Evolutionary conservation across 2,797 vertebrate genomes (phyloP).

Genomic region (Myotis findleyi): DNA sequence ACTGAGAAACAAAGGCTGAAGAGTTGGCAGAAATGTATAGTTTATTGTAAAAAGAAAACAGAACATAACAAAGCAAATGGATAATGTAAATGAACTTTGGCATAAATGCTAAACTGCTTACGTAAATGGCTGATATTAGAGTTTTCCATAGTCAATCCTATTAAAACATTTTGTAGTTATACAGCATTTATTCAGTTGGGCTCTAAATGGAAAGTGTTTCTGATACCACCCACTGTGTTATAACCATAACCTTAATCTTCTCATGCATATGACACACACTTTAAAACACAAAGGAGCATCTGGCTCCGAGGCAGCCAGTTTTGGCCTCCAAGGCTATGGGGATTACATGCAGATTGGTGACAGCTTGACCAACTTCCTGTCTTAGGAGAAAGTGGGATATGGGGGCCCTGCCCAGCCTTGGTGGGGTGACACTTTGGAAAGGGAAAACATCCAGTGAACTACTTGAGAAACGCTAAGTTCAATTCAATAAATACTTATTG

Average conservation of each 20-base stretch:
- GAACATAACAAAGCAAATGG: constrained; percentile 43
- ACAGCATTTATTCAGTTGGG: constrained; percentile 1
- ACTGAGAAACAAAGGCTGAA: constrained; percentile 5
- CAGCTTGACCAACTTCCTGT: constrained; percentile 70
- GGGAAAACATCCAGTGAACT: constrained; percentile 13
- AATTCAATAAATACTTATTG: not conserved
- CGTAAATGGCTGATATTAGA: not conserved
- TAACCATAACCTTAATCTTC: constrained; percentile 46
- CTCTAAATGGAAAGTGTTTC: constrained; percentile 24
- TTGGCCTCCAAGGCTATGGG: not conserved
- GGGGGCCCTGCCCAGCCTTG: not conserved
- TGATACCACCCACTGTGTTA: constrained; percentile 29
- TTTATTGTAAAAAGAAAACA: constrained; percentile 60
- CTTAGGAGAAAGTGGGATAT: constrained; percentile 53
- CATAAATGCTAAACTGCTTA: constrained; percentile 38
- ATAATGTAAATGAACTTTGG: constrained; percentile 50
- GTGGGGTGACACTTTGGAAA: not conserved
- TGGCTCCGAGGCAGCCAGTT: not conserved
- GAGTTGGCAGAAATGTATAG: constrained; percentile 26
- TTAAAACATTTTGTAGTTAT: constrained; percentile 54
- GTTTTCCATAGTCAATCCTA: constrained; percentile 4
- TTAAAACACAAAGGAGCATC: constrained; percentile 48
- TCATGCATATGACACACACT: not conserved
- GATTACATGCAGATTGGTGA: constrained; percentile 46
- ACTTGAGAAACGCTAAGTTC: not conserved